phyloP scores from a whole-genome alignment of 35 echinoderm and acorn worm species.

The Ophiothrix spiculata region DNA sequence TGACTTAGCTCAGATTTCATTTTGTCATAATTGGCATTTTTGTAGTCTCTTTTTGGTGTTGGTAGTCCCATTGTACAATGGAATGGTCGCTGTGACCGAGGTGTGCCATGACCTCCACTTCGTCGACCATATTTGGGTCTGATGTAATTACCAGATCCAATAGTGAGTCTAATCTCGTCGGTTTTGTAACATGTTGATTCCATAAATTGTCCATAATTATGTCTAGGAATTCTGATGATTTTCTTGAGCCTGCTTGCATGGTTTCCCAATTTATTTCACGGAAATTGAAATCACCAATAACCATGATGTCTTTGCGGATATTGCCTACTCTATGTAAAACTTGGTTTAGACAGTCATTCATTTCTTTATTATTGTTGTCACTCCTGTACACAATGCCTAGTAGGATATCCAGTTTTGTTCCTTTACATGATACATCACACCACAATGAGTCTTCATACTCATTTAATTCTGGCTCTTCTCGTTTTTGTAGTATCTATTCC shows the following conservation, averaged over 20 bases:
- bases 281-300: too few species aligned
- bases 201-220: slow-evolving; percentile 28
- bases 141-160: slow-evolving; percentile 30
- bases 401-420: too few species aligned
- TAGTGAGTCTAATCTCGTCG: slow-evolving; percentile 18
- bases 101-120: slow-evolving; percentile 28
- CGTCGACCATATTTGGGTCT: slow-evolving; percentile 25
- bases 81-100: slow-evolving; percentile 13
- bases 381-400: too few species aligned
- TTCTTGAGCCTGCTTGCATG: slow-evolving; percentile 5
- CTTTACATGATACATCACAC: too few species aligned
- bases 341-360: background rate
- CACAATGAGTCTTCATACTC: background rate
- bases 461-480: background rate
- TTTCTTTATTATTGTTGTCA: background rate
- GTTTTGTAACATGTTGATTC: slow-evolving; percentile 27
- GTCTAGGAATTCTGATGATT: too few species aligned
- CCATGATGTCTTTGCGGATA: background rate
- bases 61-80: slow-evolving; percentile 8
- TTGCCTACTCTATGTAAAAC: background rate
- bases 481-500: background rate
- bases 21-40: slow-evolving; percentile 31
- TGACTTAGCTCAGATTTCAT: slow-evolving; percentile 13
- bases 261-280: slow-evolving; percentile 26
- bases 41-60: slow-evolving; percentile 3